phyloP scores from a whole-genome alignment of 2,888 invertebrate genomes.

The Gastrophysa polygoni region DNA sequence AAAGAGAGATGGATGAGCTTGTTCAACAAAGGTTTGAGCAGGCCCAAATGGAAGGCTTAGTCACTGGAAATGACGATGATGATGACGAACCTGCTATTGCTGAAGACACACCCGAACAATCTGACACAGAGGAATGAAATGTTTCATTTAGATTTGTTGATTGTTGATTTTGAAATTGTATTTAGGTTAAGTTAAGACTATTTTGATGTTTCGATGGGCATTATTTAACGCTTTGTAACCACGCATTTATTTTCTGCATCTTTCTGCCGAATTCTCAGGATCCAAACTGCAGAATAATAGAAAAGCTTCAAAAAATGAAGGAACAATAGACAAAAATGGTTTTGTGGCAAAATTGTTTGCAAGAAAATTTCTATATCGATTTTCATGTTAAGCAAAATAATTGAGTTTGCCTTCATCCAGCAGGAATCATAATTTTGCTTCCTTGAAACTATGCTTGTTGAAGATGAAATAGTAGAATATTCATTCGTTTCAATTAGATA shows the following conservation, averaged over 20 bases:
- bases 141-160: background rate
- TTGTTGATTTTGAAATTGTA: conserved; percentile 5
- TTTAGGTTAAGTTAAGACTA: conserved; percentile 20
- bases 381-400: background rate
- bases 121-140: conserved; percentile 38
- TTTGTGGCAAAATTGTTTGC: no score
- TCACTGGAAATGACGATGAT: conserved; percentile 30
- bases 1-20: conserved; percentile 35
- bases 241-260: conserved; percentile 36
- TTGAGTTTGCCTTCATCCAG: no score
- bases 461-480: no score
- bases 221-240: conserved; percentile 25
- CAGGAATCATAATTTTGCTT: no score
- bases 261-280: conserved; percentile 10
- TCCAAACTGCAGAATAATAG: no score
- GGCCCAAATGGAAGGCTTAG: conserved; percentile 42
- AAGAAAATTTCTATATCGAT: background rate
- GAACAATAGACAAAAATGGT: no score
- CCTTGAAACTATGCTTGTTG: no score
- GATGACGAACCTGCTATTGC: conserved; percentile 45
- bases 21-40: conserved; percentile 35
- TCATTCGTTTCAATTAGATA: no score
- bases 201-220: conserved; percentile 17
- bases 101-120: conserved; percentile 43
- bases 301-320: no score